Conservation (phyloP, 1,140 invertebrate genomes). For the Latrodectus geometricus region DNA sequence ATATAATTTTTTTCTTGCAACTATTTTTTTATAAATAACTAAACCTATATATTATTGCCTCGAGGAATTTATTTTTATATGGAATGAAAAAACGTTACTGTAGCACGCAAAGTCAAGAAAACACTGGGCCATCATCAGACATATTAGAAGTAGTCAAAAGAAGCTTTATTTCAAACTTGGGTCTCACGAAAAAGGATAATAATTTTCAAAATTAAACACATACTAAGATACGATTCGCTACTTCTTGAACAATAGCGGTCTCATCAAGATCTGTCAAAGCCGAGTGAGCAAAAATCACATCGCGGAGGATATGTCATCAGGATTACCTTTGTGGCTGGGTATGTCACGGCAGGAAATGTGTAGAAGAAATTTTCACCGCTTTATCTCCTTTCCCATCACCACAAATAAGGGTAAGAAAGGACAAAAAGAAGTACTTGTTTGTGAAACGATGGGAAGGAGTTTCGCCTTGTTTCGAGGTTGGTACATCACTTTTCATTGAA, state of each 20-base stretch:
- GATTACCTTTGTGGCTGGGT: neutral
- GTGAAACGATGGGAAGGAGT: no score
- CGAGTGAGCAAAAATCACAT: slow-evolving; percentile 2
- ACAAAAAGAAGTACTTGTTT: no score
- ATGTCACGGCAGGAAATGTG: slow-evolving; percentile 11
- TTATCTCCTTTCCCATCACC: neutral
- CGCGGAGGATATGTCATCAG: neutral
- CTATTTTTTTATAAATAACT: no score
- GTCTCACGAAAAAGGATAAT: neutral
- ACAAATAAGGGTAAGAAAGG: neutral
- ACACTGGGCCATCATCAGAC: neutral
- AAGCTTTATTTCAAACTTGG: neutral
- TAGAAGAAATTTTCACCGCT: neutral
- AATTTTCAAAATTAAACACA: neutral
- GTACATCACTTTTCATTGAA: no score
- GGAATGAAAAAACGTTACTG: no score
- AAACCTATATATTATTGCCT: no score
- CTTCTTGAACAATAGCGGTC: slow-evolving; percentile 3
- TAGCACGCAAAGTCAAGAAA: neutral
- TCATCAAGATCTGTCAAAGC: slow-evolving; percentile 1
- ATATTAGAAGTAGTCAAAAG: neutral
- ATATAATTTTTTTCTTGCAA: no score
- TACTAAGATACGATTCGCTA: neutral
- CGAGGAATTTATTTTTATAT: neutral
- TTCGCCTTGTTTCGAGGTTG: no score